phyloP scores from a whole-genome alignment of 2,113 vertebrate genomes.

The Ammodytes marinus region DNA sequence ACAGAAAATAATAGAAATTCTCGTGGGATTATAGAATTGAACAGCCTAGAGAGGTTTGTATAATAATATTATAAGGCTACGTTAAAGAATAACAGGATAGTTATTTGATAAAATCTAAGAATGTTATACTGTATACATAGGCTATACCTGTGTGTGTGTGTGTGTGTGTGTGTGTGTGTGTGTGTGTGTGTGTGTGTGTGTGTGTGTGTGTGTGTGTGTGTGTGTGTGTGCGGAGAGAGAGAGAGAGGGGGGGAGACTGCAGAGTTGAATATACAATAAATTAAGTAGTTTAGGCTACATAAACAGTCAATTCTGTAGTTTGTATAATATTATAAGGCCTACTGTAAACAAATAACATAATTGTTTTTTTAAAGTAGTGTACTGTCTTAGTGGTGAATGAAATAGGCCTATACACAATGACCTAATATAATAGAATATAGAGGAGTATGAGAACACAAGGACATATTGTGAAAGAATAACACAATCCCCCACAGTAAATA shows the following conservation, averaged over 20 bases:
- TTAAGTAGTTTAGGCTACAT: neutral
- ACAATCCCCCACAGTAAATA: neutral
- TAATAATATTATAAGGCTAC: too few relatives aligned
- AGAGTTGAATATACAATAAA: neutral
- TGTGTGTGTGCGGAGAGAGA: too few relatives aligned
- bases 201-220: too few relatives aligned
- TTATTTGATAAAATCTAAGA: too few relatives aligned
- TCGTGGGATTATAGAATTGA: neutral
- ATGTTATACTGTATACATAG: too few relatives aligned
- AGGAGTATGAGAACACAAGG: neutral
- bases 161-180: too few relatives aligned
- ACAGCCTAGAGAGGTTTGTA: too few relatives aligned
- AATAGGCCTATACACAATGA: neutral
- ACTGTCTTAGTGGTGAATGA: neutral
- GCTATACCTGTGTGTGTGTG: too few relatives aligned
- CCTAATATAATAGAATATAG: neutral
- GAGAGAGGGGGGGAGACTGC: neutral
- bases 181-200: too few relatives aligned
- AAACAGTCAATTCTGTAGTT: too few relatives aligned
- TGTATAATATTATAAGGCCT: neutral
- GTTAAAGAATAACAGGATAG: too few relatives aligned
- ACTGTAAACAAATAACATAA: neutral
- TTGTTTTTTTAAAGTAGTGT: neutral
- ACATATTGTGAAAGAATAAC: neutral
- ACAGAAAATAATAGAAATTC: neutral